These are phyloP conservation scores for Malacoraja senta DNA, from an alignment of 2,797 vertebrate genomes.

Conservation along the genomic window DNA sequence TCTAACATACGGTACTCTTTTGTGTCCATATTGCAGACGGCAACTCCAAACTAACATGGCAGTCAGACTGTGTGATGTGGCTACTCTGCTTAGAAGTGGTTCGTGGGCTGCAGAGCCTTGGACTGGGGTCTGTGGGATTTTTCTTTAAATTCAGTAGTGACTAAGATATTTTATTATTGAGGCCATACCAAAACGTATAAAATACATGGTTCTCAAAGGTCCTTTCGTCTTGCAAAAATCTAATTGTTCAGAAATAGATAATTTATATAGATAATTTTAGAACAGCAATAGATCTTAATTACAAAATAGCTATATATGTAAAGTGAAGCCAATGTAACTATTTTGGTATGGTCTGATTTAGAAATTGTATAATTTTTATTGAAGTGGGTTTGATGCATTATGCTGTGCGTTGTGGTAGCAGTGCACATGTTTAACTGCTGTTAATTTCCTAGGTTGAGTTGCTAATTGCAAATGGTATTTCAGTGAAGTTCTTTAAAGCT, in stretches of 20 bases:
- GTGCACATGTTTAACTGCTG: conserved; percentile 24
- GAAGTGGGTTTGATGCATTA: conserved; percentile 31
- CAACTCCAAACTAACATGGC: conserved; percentile 99
- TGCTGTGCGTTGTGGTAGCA: neutral
- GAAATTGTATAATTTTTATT: conserved; percentile 5
- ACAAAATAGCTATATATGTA: neutral
- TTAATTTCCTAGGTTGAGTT: neutral
- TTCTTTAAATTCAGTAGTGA: conserved; percentile 68
- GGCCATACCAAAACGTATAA: conserved; percentile 75
- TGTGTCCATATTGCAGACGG: conserved; percentile 98
- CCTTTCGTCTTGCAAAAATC: conserved; percentile 18
- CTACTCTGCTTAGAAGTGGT: conserved; percentile 99
- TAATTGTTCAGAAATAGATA: conserved; percentile 22
- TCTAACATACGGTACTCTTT: conserved; percentile 87
- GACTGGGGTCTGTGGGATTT: conserved; percentile 97
- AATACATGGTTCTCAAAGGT: neutral
- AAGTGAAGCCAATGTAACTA: conserved; percentile 10
- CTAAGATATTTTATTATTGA: conserved; percentile 64
- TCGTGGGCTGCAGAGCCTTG: conserved; percentile 99
- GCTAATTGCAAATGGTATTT: conserved; percentile 25
- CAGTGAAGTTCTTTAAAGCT: neutral
- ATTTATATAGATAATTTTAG: neutral
- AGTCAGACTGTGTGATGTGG: conserved; percentile 99
- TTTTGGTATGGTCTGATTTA: conserved; percentile 38
- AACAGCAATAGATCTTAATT: conserved; percentile 9